Base-by-base conservation (phyloP, 1,140 invertebrate species). In the Manduca sexta region DNA sequence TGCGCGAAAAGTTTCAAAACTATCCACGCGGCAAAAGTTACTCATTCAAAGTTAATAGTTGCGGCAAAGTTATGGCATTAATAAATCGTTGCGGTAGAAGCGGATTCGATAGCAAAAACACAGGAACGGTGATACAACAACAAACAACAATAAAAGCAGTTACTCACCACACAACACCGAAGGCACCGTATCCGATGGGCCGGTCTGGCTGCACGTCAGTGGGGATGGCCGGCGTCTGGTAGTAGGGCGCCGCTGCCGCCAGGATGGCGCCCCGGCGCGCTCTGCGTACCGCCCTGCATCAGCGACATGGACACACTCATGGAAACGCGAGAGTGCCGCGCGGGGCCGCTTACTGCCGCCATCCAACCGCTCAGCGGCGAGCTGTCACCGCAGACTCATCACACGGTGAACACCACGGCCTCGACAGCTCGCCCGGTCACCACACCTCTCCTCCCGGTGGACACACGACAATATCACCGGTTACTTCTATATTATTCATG, bases 151-250 rank as follows among this genome's bases (percentile, higher is more conserved):
- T 48, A 31, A 18, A 43, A 41, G 29, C 39, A 18, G 38, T 53
- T 37, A 92, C 95, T 95, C 86, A 99, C 98, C 98, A 99, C 68
- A 99, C 98, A 71, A 99, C 98, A 74, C 98, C 98, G 87, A 99
- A 99, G 63, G 98, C 98, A 79, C 98, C 98, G 85, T 99, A 99
- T 62, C 98, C 98, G 82, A 99, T 99, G 52, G 98, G 97, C 86
- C 97, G 91, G 88, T 99, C 98, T 42, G 97, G 96, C 83, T 97
- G 94, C 37, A 95, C 92, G 84, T 94, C 92, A 86, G 92, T 92
- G 61, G 91, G 90, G 74, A 90, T 91, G 74, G 86, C 89, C 84
- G 86, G 89, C 81, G 84, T 87, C 80, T 86, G 90, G 80, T 91
- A 90, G 73, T 90, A 90, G 73, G 88, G 87, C 69, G 90, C 69